Evolutionary conservation across 1,140 invertebrate genomes (phyloP), one percentile per base, ranked within the genome.

Genomic region (Drosophila lacteicornis): DNA sequence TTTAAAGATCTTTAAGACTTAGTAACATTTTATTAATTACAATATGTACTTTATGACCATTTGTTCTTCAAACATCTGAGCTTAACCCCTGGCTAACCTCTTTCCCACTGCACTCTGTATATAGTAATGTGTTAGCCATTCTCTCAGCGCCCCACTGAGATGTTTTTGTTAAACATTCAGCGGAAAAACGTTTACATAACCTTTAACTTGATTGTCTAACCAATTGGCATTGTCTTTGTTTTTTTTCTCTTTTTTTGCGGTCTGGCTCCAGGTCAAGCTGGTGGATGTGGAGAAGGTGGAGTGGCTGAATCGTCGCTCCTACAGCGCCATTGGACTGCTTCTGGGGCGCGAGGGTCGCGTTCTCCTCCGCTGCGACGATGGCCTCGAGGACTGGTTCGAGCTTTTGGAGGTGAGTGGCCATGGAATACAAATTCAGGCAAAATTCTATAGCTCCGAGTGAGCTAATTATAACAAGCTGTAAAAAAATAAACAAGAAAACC

Each of bases 221-320:
- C 49, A 50, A 59, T 73, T 60, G 56, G 19, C 49, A 78, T 91
- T 82, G 71, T 85, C 66, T 75, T 7, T 5, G 4, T 9, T 33
- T 9, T 22, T 86, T 75, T 6, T 55, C 12, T 55, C n/a, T n/a
- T n/a, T 8, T 50, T 71, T 33, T 88, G 77, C 38, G 58, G 78
- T 73, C 78, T 80, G 49, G 65, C 87, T 92, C 6, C 88, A 95
- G 94, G 93, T 95, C 53, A 95, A 95, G 91, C 90, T 96, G 68
- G 94, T 95, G 43, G 95, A 95, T 81, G 94, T 96, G 43, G 95
- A 95, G 79, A 94, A 93, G 79, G 94, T 95, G 46, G 94, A 95
- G 91, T 95, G 95, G 95, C 93, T 94, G 36, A 95, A 94, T 86
- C 94, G 94, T 63, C 94, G 94, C 80, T 95, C 93, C 56, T 95